Evolutionary conservation across 2,797 vertebrate species (phyloP).

Genomic region (Acipenser oxyrinchus): DNA sequence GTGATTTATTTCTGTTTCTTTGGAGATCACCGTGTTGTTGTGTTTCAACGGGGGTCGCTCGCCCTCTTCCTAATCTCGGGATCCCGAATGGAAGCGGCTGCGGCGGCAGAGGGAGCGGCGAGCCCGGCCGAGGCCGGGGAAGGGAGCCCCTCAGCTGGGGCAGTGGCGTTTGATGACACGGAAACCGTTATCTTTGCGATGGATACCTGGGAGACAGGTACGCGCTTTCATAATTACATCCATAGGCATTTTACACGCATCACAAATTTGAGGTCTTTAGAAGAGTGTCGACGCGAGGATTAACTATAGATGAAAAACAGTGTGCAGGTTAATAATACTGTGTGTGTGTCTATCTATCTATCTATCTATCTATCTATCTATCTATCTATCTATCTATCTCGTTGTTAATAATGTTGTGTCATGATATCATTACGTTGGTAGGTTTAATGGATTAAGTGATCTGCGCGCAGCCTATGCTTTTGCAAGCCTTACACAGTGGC

Average conservation of each 20-base stretch:
- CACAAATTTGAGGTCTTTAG: too few species aligned
- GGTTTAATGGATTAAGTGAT: too few species aligned
- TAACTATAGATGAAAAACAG: too few species aligned
- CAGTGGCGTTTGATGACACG: conserved; percentile 60
- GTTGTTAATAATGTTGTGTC: too few species aligned
- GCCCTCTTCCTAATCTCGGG: conserved; percentile 34
- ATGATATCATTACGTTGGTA: too few species aligned
- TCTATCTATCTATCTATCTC: too few species aligned
- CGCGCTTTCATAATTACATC: conserved; percentile 16
- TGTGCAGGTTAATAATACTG: not conserved
- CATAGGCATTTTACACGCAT: not conserved
- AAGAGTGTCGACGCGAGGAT: too few species aligned
- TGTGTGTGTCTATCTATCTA: too few species aligned
- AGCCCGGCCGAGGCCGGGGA: conserved; percentile 69
- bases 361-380: not conserved
- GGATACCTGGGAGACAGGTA: conserved; percentile 58
- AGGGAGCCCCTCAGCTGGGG: conserved; percentile 64
- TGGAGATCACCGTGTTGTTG: not conserved
- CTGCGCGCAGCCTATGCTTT: too few species aligned
- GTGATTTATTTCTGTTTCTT: not conserved
- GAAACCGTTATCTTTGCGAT: conserved; percentile 55
- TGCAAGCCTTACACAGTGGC: too few species aligned
- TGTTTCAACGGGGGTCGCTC: conserved; percentile 26
- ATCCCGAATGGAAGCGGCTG: conserved; percentile 69
- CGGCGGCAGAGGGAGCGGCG: conserved; percentile 71